Conservation (phyloP, 2,797 vertebrate genomes). For the Hylomyscus alleni region DNA sequence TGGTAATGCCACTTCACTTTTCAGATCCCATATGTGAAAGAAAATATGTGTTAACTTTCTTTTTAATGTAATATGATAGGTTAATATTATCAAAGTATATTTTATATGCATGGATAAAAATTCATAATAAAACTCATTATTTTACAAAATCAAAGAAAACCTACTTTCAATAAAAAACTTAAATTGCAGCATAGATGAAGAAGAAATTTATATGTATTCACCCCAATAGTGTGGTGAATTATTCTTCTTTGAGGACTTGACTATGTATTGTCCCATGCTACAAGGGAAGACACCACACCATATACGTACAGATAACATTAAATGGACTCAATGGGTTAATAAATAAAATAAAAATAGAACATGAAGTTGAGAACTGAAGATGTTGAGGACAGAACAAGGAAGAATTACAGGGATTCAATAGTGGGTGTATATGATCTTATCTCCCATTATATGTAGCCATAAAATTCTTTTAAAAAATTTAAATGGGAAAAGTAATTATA, state of each 20-base stretch:
- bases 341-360: not conserved
- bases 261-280: not conserved
- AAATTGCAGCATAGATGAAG: not conserved
- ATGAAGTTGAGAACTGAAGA: not conserved
- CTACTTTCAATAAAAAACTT: too few species aligned
- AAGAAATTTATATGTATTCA: not conserved
- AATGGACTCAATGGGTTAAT: not conserved
- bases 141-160: too few species aligned
- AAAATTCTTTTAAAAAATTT: not conserved
- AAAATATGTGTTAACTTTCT: too few species aligned
- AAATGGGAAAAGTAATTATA: not conserved
- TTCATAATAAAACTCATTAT: too few species aligned
- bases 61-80: too few species aligned
- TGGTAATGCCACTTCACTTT: too few species aligned
- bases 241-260: not conserved
- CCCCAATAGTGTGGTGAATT: not conserved
- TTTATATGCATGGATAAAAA: too few species aligned
- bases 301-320: not conserved
- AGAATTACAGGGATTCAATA: not conserved
- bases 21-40: too few species aligned
- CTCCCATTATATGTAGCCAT: not conserved
- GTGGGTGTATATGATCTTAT: not conserved
- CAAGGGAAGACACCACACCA: not conserved
- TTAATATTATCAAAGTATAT: too few species aligned
- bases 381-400: not conserved